These are phyloP conservation scores for Kryptopterus vitreolus DNA, from an alignment of 2,797 vertebrate genomes.

Conservation along the genomic window DNA sequence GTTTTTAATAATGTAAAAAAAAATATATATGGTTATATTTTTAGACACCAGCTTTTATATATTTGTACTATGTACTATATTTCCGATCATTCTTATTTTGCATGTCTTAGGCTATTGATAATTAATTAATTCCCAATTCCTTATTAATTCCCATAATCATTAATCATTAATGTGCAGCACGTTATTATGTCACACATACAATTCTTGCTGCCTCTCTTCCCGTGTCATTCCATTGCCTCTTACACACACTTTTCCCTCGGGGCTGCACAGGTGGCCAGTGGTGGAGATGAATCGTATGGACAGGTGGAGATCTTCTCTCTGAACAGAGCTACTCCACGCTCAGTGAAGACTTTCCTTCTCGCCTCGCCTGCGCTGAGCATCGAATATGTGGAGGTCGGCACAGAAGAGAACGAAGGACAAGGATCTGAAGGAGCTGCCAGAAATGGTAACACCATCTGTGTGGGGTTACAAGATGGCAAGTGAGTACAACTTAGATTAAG, in stretches of 20 bases:
- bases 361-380: constrained; percentile 79
- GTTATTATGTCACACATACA: constrained; percentile 4
- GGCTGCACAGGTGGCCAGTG: constrained; percentile 78
- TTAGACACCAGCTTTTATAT: too few relatives aligned
- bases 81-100: neutral
- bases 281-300: constrained; percentile 74
- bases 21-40: too few relatives aligned
- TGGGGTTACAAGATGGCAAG: constrained; percentile 86
- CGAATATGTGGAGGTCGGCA: constrained; percentile 76
- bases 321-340: constrained; percentile 80
- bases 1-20: neutral
- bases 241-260: constrained; percentile 9
- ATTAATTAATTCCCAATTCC: neutral
- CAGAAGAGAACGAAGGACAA: constrained; percentile 45
- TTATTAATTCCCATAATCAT: neutral
- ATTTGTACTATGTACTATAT: neutral
- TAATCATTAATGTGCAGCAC: neutral
- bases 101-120: neutral
- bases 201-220: neutral
- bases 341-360: constrained; percentile 84
- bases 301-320: constrained; percentile 90
- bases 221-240: neutral
- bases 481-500: constrained; percentile 61
- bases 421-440: constrained; percentile 46
- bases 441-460: constrained; percentile 78